Conservation (phyloP, 2,113 vertebrate genomes). For the Pleuronectes platessa region DNA sequence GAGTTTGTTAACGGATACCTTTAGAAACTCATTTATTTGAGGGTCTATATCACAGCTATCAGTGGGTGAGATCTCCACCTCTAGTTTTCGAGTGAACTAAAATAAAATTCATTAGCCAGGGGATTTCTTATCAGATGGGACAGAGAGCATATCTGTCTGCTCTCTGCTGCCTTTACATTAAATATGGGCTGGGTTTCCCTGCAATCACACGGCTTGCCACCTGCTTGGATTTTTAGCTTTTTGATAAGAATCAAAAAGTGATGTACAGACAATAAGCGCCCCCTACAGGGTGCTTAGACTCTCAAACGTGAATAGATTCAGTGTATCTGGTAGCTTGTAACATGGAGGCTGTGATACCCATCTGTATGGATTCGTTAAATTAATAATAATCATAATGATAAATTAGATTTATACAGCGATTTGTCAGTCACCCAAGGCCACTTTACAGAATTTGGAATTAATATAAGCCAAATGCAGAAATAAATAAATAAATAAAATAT, state of each 20-base stretch:
- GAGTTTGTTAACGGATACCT: neutral
- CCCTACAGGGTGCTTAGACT: neutral
- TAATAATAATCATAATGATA: too few relatives aligned
- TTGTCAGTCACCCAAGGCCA: too few relatives aligned
- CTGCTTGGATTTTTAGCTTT: constrained; percentile 16
- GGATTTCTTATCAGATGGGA: constrained; percentile 50
- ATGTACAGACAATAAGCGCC: neutral
- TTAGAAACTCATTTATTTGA: neutral
- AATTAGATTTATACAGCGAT: too few relatives aligned
- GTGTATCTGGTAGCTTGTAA: neutral
- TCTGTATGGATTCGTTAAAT: neutral
- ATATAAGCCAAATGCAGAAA: too few relatives aligned
- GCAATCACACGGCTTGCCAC: constrained; percentile 29
- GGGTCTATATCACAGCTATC: neutral
- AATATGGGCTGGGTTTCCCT: constrained; percentile 8
- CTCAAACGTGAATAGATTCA: too few relatives aligned
- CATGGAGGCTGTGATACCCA: neutral
- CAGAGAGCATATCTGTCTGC: constrained; percentile 1
- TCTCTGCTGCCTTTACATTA: too few relatives aligned
- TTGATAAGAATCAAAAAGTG: constrained; percentile 4
- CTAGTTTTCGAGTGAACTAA: constrained; percentile 24
- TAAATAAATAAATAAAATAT: too few relatives aligned
- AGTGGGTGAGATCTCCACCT: constrained; percentile 5
- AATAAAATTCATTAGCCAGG: constrained; percentile 42
- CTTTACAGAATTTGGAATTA: too few relatives aligned